A percentile compares a stretch with the other conserved stretches of the same genome.
Conservation (phyloP, 2,113 vertebrate genomes). For the Pelmatolapia mariae region DNA sequence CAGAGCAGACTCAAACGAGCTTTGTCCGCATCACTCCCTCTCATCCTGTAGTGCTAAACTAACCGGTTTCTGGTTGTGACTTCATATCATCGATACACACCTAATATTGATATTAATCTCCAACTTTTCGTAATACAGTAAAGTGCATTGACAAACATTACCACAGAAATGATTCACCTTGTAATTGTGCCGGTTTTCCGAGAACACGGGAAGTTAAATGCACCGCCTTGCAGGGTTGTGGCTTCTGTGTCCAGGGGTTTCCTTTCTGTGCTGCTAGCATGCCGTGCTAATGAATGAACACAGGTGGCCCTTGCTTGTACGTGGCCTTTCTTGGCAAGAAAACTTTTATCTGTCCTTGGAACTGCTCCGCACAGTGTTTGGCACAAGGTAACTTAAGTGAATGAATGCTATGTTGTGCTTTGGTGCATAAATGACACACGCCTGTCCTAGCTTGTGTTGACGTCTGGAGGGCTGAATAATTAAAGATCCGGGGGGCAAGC, state of each 20-base stretch:
- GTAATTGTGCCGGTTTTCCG: neutral
- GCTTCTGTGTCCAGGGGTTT: constrained; percentile 6
- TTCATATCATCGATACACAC: neutral
- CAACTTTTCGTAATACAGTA: neutral
- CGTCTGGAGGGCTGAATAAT: constrained; percentile 61
- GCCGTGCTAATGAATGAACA: constrained; percentile 11
- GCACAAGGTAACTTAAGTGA: neutral
- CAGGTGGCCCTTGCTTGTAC: constrained; percentile 2
- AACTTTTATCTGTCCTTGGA: constrained; percentile 7
- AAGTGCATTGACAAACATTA: neutral
- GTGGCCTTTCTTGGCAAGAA: constrained; percentile 2
- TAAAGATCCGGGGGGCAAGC: neutral
- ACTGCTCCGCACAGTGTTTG: neutral
- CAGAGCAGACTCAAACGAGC: neutral
- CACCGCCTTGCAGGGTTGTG: neutral
- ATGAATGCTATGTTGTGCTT: constrained; percentile 8
- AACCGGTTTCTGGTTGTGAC: accelerated
- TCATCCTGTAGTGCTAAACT: neutral
- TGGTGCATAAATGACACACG: constrained; percentile 38
- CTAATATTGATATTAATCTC: neutral
- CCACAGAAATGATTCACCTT: neutral
- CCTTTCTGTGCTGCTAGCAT: constrained; percentile 20
- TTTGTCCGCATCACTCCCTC: neutral
- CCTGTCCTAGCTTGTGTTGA: constrained; percentile 34
- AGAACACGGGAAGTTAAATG: neutral